Evolutionary conservation across 2,113 vertebrate species (phyloP).

Genomic region (Syngnathus typhle): DNA sequence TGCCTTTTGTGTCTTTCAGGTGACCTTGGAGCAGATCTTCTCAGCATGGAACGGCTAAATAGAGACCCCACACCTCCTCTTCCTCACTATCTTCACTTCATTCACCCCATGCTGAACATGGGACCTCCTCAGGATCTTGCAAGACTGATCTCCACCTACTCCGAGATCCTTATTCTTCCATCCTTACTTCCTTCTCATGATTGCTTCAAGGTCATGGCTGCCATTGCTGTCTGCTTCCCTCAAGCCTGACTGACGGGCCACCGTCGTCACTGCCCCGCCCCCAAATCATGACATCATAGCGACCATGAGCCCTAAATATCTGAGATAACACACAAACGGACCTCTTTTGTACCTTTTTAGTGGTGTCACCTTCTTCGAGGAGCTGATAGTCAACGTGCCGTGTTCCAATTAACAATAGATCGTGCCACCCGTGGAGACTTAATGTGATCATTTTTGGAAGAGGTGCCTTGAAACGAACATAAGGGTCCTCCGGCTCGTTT

Average conservation of each 20-base stretch:
- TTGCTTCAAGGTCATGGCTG: conserved; percentile 40
- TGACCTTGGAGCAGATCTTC: conserved; percentile 28
- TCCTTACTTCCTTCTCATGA: conserved; percentile 2
- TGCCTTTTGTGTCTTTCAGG: conserved; percentile 4
- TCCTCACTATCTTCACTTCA: conserved; percentile 20
- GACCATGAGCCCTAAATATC: conserved; percentile 15
- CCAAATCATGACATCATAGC: conserved; percentile 40
- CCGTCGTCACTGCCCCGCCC: conserved; percentile 41
- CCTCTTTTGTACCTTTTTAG: conserved; percentile 22
- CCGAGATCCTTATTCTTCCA: conserved; percentile 18
- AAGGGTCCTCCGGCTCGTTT: conserved; percentile 27
- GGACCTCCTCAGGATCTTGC: conserved; percentile 29
- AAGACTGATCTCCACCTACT: conserved; percentile 10
- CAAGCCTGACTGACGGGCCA: conserved; percentile 36
- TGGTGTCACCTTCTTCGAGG: conserved; percentile 2
- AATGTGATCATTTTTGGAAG: conserved; percentile 19
- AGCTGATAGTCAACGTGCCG: conserved; percentile 12
- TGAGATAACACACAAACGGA: conserved; percentile 9
- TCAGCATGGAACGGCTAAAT: conserved; percentile 13
- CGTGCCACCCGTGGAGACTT: neutral
- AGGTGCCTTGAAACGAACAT: conserved; percentile 33
- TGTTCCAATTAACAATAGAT: neutral
- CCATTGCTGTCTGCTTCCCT: conserved; percentile 35
- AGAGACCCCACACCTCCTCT: neutral
- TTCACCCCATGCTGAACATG: conserved; percentile 31